phyloP scores from a whole-genome alignment of 2,797 vertebrate genomes.

The Pempheris klunzingeri region DNA sequence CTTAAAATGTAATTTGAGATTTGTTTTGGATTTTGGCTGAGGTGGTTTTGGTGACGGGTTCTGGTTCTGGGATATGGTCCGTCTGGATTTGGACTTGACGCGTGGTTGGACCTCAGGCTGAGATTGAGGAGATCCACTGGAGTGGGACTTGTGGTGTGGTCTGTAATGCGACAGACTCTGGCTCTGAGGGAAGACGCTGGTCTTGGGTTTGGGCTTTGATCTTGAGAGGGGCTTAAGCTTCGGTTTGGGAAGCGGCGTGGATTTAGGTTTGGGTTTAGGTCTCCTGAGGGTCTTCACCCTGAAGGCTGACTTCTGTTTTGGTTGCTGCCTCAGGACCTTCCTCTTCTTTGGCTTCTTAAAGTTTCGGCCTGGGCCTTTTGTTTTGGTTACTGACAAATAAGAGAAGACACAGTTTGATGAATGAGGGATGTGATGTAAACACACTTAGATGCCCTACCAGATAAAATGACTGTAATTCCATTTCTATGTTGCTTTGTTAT shows the following conservation, averaged over 20 bases:
- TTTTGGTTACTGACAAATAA: slow-evolving; percentile 12
- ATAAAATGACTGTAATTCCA: neutral
- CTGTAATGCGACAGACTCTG: slow-evolving; percentile 6
- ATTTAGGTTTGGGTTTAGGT: slow-evolving; percentile 27
- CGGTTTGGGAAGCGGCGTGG: slow-evolving; percentile 22
- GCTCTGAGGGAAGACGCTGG: slow-evolving; percentile 14
- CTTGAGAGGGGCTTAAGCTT: slow-evolving; percentile 36
- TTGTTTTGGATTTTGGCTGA: slow-evolving; percentile 20
- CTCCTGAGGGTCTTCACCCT: slow-evolving; percentile 62
- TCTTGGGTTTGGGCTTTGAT: slow-evolving; percentile 33
- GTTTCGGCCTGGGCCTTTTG: neutral
- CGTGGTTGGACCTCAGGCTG: neutral
- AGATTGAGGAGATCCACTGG: slow-evolving; percentile 10
- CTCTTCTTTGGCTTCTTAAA: slow-evolving; percentile 67
- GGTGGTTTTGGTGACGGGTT: slow-evolving; percentile 16
- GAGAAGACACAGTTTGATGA: neutral
- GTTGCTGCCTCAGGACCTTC: slow-evolving; percentile 51
- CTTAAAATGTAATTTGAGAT: slow-evolving; percentile 12
- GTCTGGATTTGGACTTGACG: slow-evolving; percentile 34
- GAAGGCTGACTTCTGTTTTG: slow-evolving; percentile 60
- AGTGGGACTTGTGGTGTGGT: slow-evolving; percentile 8
- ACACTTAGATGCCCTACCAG: neutral
- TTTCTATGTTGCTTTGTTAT: neutral
- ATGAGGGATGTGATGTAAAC: neutral
- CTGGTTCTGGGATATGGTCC: slow-evolving; percentile 29